Percentiles rank a stretch among this genome's conserved stretches.
These are phyloP conservation scores for Cataglyphis hispanica DNA, from an alignment of 1,140 invertebrate genomes.

Conservation along the genomic window DNA sequence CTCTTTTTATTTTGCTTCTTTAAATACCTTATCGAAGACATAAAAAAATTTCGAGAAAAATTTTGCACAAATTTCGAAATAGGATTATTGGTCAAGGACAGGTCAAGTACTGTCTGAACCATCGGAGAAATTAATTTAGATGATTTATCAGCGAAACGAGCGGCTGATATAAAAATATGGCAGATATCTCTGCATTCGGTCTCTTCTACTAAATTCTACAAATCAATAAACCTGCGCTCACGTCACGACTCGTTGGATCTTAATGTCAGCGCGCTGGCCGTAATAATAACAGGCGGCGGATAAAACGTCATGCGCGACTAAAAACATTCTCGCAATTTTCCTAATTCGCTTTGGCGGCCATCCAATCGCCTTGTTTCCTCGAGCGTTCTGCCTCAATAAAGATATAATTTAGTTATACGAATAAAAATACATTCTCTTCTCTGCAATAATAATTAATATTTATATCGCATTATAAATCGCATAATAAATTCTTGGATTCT, in stretches of 20 bases:
- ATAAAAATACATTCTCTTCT: neutral
- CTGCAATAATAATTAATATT: slow-evolving; percentile 3
- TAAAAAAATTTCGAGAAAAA: neutral
- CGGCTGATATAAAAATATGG: slow-evolving; percentile 63
- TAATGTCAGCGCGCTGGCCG: slow-evolving; percentile 64
- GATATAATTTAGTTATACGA: neutral
- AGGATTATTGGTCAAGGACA: neutral
- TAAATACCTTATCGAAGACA: neutral
- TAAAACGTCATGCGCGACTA: slow-evolving; percentile 41
- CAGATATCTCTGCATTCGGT: slow-evolving; percentile 36
- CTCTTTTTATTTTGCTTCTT: too few relatives aligned
- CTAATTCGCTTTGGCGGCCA: slow-evolving; percentile 29
- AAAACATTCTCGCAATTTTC: slow-evolving; percentile 41
- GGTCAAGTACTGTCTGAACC: neutral
- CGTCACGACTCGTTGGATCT: slow-evolving; percentile 69
- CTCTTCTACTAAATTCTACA: slow-evolving; percentile 68
- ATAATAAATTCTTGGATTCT: neutral
- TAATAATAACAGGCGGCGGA: slow-evolving; percentile 35
- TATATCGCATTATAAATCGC: neutral
- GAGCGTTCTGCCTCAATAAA: neutral
- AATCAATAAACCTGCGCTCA: slow-evolving; percentile 73
- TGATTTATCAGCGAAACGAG: slow-evolving; percentile 33
- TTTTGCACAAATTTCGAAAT: slow-evolving; percentile 9
- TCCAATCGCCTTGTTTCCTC: slow-evolving; percentile 16
- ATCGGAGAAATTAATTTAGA: neutral